Evolutionary conservation across 2,797 vertebrate genomes (phyloP).

Genomic region (Epinephelus coioides): DNA sequence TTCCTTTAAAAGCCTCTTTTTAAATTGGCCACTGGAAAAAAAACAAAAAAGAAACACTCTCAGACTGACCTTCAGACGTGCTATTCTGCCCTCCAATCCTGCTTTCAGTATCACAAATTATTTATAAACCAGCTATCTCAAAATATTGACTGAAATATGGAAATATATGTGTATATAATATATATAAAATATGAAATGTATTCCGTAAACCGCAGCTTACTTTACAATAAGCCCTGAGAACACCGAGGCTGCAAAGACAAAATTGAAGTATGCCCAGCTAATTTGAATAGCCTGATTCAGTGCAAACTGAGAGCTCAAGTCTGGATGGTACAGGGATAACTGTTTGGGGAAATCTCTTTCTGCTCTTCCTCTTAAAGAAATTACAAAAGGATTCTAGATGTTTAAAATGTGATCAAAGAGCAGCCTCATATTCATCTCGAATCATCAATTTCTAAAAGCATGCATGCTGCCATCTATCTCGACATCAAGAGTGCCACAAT

Average conservation of each 20-base stretch:
- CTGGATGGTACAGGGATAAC: conserved; percentile 30
- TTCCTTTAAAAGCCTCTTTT: conserved; percentile 23
- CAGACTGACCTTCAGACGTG: conserved; percentile 40
- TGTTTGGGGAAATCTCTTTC: conserved; percentile 29
- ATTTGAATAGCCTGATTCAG: conserved; percentile 38
- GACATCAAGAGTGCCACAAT: conserved; percentile 36
- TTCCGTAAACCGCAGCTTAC: conserved; percentile 19
- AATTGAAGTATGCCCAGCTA: conserved; percentile 19
- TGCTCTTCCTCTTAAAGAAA: conserved; percentile 44
- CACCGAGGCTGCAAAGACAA: conserved; percentile 13
- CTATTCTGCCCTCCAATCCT: conserved; percentile 10
- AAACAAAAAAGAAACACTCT: not conserved
- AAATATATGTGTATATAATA: not conserved
- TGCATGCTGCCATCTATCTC: conserved; percentile 30
- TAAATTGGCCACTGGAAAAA: conserved; percentile 32
- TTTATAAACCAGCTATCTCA: conserved; percentile 27
- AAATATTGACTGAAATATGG: conserved; percentile 29
- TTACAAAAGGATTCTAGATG: conserved; percentile 48
- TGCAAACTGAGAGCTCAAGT: conserved; percentile 40
- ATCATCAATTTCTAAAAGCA: conserved; percentile 62
- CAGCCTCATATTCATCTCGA: conserved; percentile 14
- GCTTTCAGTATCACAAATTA: conserved; percentile 41
- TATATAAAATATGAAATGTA: conserved; percentile 32
- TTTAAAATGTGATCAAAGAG: conserved; percentile 73
- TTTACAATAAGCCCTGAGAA: conserved; percentile 26